Evolutionary conservation across 2,797 vertebrate species (phyloP), one percentile per base, ranked within the genome.

Genomic region (Pseudochaenichthys georgianus): DNA sequence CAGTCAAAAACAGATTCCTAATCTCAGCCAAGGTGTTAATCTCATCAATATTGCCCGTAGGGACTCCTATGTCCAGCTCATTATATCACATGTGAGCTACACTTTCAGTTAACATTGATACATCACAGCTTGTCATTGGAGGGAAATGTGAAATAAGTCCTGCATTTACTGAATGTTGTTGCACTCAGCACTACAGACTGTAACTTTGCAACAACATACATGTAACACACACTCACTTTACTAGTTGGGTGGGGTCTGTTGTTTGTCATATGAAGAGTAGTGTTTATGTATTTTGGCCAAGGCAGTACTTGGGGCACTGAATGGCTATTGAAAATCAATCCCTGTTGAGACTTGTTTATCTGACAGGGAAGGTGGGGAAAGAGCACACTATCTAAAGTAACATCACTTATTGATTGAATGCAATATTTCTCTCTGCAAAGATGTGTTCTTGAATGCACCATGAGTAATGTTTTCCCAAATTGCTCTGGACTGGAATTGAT

Each of bases 261-360:
- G 54, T 60, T 66, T 81, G 48, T 34, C 23, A 61, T 52, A 68
- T 31, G 45, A 54, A 66, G 64, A 28, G 31, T 41, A 9, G 10
- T 57, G 34, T 53, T 58, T 83, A 17, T 73, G 12, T 75, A 6
- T 77, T 64, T 45, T 19, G 19, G 61, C 21, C 15, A 50, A 81
- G 59, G 51, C 17, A 64, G 21, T 15, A 63, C 77, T 65, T 38
- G 15, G 62, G 71, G 61, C 51, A 65, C 75, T 76, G 65, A 83
- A 89, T 74, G 72, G 48, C 69, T 55, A 62, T 65, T 77, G 83
- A 78, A 79, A 90, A 93, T 92, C 88, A 81, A 89, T 93, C 70
- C 76, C 70, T 80, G 80, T 80, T 70, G 28, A 86, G 80, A 79
- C 60, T 6, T 77, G 67, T 64, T 90, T 82, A 78, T 88, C 85